Conservation (phyloP, 2,797 vertebrate genomes). For the Amazonetta brasiliensis region DNA sequence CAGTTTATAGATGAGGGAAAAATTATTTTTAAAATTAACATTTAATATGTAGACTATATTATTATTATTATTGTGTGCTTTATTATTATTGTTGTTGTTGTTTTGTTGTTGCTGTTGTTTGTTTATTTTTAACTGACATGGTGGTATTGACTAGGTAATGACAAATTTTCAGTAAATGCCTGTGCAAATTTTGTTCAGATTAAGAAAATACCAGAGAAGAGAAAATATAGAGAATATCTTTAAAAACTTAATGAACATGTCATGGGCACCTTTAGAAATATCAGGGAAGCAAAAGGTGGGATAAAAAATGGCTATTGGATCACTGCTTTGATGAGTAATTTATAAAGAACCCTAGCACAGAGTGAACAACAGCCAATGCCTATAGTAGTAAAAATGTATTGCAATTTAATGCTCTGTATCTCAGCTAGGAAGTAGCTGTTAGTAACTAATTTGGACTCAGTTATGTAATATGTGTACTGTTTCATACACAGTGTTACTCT, state of each 20-base stretch:
- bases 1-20: background rate
- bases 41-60: background rate
- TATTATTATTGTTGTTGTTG: too few species aligned
- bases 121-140: background rate
- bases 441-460: background rate
- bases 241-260: background rate
- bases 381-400: background rate
- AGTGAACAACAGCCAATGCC: background rate
- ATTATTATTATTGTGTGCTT: too few species aligned
- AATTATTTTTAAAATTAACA: background rate
- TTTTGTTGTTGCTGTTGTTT: too few species aligned
- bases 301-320: background rate
- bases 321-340: background rate
- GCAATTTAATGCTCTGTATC: background rate
- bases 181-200: background rate
- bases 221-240: background rate
- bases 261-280: background rate
- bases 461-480: background rate
- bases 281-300: background rate
- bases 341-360: background rate
- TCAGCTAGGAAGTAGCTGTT: background rate
- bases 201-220: background rate
- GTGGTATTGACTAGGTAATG: background rate
- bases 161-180: background rate
- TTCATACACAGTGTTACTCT: background rate